These are phyloP conservation scores for Nineta flava DNA, from an alignment of 2,888 invertebrate genomes.

Conservation along the genomic window DNA sequence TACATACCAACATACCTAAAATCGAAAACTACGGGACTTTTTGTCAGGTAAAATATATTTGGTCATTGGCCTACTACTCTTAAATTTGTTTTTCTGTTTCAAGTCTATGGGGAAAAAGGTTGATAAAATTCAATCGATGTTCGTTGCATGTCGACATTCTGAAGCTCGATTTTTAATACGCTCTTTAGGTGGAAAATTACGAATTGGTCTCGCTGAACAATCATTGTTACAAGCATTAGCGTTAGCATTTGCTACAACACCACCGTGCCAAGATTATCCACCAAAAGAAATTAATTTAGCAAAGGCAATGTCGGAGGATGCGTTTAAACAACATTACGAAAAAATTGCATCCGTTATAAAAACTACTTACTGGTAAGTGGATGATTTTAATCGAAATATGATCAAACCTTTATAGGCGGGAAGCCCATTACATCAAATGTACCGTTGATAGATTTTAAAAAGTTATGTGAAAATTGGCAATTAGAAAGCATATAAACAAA, in stretches of 20 bases:
- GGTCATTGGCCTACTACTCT: too few species aligned
- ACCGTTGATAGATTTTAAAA: too few species aligned
- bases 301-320: slow-evolving; percentile 43
- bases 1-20: too few species aligned
- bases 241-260: slow-evolving; percentile 64
- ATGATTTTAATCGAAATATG: slow-evolving; percentile 2
- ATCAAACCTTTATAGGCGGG: too few species aligned
- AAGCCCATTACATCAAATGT: too few species aligned
- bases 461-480: too few species aligned
- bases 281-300: slow-evolving; percentile 46
- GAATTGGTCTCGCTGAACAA: slow-evolving; percentile 95
- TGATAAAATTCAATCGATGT: slow-evolving; percentile 77
- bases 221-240: slow-evolving; percentile 85
- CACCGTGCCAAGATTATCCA: slow-evolving; percentile 50
- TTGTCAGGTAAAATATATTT: too few species aligned
- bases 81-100: slow-evolving; percentile 11
- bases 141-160: slow-evolving; percentile 76
- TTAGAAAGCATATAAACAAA: too few species aligned
- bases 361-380: slow-evolving; percentile 71
- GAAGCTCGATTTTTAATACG: slow-evolving; percentile 85
- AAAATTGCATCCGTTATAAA: slow-evolving; percentile 63
- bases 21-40: too few species aligned
- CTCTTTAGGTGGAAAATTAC: slow-evolving; percentile 81
- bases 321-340: slow-evolving; percentile 60
- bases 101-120: slow-evolving; percentile 74